These are phyloP conservation scores for Orientallactaga sibirica DNA, from an alignment of 2,797 vertebrate genomes.

Conservation along the genomic window DNA sequence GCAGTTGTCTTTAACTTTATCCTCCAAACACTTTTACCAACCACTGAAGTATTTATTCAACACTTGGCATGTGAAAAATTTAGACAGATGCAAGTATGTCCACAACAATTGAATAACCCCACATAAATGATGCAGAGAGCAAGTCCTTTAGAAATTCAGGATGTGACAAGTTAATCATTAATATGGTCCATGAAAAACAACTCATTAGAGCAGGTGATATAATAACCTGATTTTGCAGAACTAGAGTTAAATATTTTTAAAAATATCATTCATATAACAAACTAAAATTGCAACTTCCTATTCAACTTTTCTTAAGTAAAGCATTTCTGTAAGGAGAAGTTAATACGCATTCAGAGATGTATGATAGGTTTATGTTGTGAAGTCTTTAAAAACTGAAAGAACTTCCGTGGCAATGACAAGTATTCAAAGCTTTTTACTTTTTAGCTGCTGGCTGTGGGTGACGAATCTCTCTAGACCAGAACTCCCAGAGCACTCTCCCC, in stretches of 20 bases:
- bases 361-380: neutral
- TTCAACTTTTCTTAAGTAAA: neutral
- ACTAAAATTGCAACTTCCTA: neutral
- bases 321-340: neutral
- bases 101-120: neutral
- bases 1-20: neutral
- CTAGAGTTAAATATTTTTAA: neutral
- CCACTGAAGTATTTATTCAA: neutral
- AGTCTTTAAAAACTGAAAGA: neutral
- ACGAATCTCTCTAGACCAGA: neutral
- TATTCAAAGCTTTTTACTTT: neutral
- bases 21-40: neutral
- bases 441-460: neutral
- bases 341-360: neutral
- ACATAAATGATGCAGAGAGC: neutral
- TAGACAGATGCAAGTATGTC: neutral
- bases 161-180: neutral
- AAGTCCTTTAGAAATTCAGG: neutral
- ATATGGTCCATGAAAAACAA: neutral
- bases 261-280: neutral
- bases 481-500: neutral
- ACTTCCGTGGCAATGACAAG: neutral
- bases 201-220: neutral
- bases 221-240: neutral
- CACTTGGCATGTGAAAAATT: neutral